Base-by-base conservation (phyloP, 2,888 invertebrate genomes). In the Raillietiella orientalis region DNA sequence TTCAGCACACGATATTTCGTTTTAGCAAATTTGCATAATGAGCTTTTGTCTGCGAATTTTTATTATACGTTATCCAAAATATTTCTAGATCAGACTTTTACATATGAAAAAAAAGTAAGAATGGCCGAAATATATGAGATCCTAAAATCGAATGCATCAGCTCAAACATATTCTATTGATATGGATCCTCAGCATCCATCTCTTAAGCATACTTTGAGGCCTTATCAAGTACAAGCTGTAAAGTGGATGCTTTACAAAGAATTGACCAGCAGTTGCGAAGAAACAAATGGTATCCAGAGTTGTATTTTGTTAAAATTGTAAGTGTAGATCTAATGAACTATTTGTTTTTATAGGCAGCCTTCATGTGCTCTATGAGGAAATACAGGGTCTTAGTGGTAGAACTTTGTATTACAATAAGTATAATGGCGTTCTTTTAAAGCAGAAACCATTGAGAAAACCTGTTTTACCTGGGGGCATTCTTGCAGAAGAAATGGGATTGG, bases 401-500 rank as follows among this genome's bases (percentile, higher is more conserved):
- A 6, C 24, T 9, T 25, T 51, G 3, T 49, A 41, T 30, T 52
- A 45, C 35, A 44, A 57, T 37, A 49, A 44, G 38, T 47, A 45
- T 36, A 44, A 44, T 5, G 56, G 56, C 11, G 41, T 44, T 31
- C 33, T 55, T 16, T 40, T 46, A 6, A 32, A 34, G 20, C 37
- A 39, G 17, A 42, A 41, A 27, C 44, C 41, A 11, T 14, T 28
- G 3, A 14, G 28, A 5, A 28, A 24, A 5, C 17, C 29, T 2
- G 29, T 49, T 11, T 47, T 54, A 5, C 55, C 51, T 2, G 66
- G 67, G 9, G 69, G 69, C 2, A 66, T 71, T 32, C 45, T 71
- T 24, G 67, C 66, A 2, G 70, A 71, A 42, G 69, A 70, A 46
- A 70, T 70, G 69, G 70, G 71, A 1, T 46, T 71, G 14, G 71